Conservation (phyloP, 2,888 invertebrate genomes). For the Nomada fabriciana region DNA sequence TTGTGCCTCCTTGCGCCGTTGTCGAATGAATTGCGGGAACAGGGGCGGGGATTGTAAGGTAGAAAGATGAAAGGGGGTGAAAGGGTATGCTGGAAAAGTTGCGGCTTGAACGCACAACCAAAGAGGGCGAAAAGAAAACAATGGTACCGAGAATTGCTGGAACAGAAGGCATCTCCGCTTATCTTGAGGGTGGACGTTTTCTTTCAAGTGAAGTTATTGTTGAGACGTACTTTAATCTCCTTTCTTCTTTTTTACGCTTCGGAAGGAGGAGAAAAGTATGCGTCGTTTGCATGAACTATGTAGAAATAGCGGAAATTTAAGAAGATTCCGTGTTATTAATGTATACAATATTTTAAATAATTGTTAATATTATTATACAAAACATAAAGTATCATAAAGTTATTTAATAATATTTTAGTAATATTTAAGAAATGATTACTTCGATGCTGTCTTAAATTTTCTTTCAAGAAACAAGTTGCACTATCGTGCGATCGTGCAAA, state of each 20-base stretch:
- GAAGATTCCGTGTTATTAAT: too few species aligned
- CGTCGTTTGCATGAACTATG: neutral
- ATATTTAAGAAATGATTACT: too few species aligned
- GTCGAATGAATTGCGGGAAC: conserved; percentile 13
- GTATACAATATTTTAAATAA: too few species aligned
- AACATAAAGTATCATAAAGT: too few species aligned
- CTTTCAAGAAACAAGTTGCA: too few species aligned
- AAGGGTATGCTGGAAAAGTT: conserved; percentile 13
- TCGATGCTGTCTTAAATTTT: too few species aligned
- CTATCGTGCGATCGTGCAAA: too few species aligned
- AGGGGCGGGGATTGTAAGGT: neutral
- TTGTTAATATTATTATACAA: too few species aligned
- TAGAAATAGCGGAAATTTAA: neutral
- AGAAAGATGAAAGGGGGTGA: conserved; percentile 6
- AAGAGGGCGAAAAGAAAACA: conserved; percentile 22
- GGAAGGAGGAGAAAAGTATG: neutral
- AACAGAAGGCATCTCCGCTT: conserved; percentile 5
- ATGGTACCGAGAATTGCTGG: conserved; percentile 17
- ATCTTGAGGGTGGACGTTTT: neutral
- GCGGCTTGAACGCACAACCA: neutral
- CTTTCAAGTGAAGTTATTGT: neutral
- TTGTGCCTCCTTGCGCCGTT: conserved; percentile 12
- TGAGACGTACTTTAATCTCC: neutral
- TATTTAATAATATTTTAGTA: too few species aligned
- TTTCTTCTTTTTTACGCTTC: neutral